phyloP scores from a whole-genome alignment of 2,888 invertebrate genomes.

The Leptopterna dolabrata region DNA sequence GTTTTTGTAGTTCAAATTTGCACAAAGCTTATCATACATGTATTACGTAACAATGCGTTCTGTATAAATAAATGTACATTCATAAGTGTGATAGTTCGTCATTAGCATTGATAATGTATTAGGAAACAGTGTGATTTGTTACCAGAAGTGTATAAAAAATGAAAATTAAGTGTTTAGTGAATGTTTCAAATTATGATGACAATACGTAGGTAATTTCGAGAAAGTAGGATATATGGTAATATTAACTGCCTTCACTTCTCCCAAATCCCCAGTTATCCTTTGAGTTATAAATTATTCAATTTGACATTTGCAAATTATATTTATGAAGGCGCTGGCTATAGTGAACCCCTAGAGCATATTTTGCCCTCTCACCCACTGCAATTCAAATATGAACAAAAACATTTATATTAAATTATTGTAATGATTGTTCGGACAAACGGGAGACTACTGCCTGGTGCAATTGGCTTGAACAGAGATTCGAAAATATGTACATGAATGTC shows the following conservation, averaged over 20 bases:
- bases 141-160: background rate
- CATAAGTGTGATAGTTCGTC: background rate
- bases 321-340: background rate
- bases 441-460: slow-evolving; percentile 46
- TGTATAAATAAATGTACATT: background rate
- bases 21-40: slow-evolving; percentile 1
- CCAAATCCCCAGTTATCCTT: background rate
- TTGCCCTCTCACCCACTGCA: background rate
- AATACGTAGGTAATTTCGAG: slow-evolving; percentile 40
- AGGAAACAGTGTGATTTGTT: slow-evolving; percentile 4
- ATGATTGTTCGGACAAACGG: slow-evolving; percentile 51
- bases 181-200: slow-evolving; percentile 49
- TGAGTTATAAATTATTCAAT: background rate
- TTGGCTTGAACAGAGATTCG: background rate
- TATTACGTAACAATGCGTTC: background rate
- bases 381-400: background rate
- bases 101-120: background rate
- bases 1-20: background rate
- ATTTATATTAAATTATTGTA: background rate
- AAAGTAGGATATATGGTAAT: slow-evolving; percentile 9
- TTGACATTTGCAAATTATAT: background rate
- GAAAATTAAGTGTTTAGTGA: background rate
- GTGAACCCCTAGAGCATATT: background rate
- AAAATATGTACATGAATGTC: background rate
- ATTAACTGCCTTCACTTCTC: background rate